Base-by-base conservation (phyloP, 2,797 vertebrate species). In the Harpagifer antarcticus region DNA sequence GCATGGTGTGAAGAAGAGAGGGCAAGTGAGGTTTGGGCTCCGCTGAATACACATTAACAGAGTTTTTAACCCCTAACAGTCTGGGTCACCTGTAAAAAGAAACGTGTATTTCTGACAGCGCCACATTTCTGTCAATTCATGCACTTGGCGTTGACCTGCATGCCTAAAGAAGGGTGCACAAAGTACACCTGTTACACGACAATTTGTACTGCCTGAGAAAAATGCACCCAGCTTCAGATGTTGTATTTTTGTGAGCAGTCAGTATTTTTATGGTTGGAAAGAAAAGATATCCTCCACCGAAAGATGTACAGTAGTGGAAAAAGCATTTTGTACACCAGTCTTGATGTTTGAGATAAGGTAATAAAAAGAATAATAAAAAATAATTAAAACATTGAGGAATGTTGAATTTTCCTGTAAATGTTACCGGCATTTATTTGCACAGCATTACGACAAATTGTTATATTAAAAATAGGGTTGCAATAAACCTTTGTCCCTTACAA, bases 401-500 rank as follows among this genome's bases (percentile, higher is more conserved):
- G 93, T 96, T 94, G 78, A 86, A 86, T 92, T 93, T 94, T 93
- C 91, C 91, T 96, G 95, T 97, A 96, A 96, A 96, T 96, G 94
- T 93, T 95, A 95, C 91, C 94, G 96, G 94, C 96, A 97, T 96
- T 97, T 97, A 97, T 97, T 97, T 96, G 95, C 94, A 90, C 93
- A 91, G 83, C 94, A 94, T 96, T 95, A 94, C 90, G 90, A 89
- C 90, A 93, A 91, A 95, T 89, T 91, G 91, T 92, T 93, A 92
- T 92, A 93, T 90, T 88, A 92, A 87, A 77, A 80, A 81, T 88
- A 88, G 89, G 86, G 92, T 91, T 93, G 86, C 23, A 92, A 83
- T 89, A 83, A 91, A 89, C 91, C 91, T 89, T 92, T 90, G 92
- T 92, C 90, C 50, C 23, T 27, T 3, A 3, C 23, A 23, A 23